Evolutionary conservation across 2,797 vertebrate species (phyloP).

Genomic region (Siniperca obscura): DNA sequence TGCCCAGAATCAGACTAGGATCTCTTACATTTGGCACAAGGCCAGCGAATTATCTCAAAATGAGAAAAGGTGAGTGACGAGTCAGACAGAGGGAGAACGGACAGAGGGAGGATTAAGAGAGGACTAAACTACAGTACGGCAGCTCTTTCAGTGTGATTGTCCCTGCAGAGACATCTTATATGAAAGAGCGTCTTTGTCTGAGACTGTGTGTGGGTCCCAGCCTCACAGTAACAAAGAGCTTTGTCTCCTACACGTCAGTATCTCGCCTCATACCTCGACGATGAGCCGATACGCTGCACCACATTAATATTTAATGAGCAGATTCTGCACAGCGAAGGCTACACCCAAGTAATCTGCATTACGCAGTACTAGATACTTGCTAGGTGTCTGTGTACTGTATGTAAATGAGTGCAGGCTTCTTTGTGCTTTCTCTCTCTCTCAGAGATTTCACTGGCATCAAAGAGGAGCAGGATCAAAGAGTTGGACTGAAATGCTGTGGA

Average conservation of each 20-base stretch:
- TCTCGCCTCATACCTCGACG: constrained; percentile 50
- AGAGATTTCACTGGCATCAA: constrained; percentile 48
- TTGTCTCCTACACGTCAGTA: constrained; percentile 54
- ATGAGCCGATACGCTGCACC: constrained; percentile 43
- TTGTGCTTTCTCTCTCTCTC: constrained; percentile 12
- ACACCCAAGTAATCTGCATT: constrained; percentile 42
- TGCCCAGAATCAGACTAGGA: neutral
- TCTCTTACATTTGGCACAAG: neutral
- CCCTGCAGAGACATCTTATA: constrained; percentile 35
- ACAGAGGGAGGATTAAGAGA: constrained; percentile 6
- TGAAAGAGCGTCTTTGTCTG: constrained; percentile 76
- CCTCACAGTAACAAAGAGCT: constrained; percentile 63
- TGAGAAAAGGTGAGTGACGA: constrained; percentile 32
- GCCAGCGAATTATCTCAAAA: constrained; percentile 7
- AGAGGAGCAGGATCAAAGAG: constrained; percentile 62
- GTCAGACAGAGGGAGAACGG: constrained; percentile 17
- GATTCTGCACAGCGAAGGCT: constrained; percentile 36
- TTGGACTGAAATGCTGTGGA: constrained; percentile 29
- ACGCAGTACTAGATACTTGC: neutral
- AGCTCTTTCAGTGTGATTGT: constrained; percentile 24
- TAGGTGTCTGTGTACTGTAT: constrained; percentile 38
- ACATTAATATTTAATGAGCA: constrained; percentile 64
- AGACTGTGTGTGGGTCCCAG: constrained; percentile 58
- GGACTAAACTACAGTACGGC: constrained; percentile 1
- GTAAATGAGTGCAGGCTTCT: constrained; percentile 56